Conservation (phyloP, 1,140 invertebrate species). For the Hetaerina americana region DNA sequence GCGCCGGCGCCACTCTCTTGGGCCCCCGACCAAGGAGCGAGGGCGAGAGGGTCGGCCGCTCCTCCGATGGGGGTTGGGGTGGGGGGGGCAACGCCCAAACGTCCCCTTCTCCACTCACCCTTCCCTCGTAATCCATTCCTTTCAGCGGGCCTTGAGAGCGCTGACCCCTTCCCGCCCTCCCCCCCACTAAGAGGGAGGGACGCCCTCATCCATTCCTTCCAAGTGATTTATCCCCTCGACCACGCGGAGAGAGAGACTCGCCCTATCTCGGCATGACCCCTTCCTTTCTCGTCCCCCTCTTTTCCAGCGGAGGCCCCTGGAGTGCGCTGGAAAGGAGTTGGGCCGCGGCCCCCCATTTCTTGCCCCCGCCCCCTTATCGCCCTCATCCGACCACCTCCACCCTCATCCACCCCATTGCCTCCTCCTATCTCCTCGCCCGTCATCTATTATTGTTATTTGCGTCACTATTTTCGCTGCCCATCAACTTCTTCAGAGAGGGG, state of each 20-base stretch:
- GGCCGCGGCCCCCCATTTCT: neutral
- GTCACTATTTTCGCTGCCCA: too few relatives aligned
- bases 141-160: too few relatives aligned
- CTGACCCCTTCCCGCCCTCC: neutral
- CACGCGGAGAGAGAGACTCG: neutral
- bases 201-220: neutral
- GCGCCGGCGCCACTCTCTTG: too few relatives aligned
- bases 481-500: too few relatives aligned
- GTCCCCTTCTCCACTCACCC: too few relatives aligned
- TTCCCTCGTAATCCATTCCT: neutral
- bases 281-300: neutral
- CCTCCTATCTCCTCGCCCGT: neutral
- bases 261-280: neutral
- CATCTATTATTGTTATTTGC: too few relatives aligned
- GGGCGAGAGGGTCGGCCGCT: too few relatives aligned
- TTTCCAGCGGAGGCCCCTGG: too few relatives aligned
- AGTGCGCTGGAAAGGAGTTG: too few relatives aligned
- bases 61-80: too few relatives aligned
- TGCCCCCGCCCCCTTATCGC: neutral
- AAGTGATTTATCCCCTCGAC: neutral
- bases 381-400: neutral
- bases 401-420: neutral
- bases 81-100: too few relatives aligned
- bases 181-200: neutral
- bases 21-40: too few relatives aligned